Base-by-base conservation (phyloP, 2,113 vertebrate genomes). In the Cryptomyrus ogoouensis region DNA sequence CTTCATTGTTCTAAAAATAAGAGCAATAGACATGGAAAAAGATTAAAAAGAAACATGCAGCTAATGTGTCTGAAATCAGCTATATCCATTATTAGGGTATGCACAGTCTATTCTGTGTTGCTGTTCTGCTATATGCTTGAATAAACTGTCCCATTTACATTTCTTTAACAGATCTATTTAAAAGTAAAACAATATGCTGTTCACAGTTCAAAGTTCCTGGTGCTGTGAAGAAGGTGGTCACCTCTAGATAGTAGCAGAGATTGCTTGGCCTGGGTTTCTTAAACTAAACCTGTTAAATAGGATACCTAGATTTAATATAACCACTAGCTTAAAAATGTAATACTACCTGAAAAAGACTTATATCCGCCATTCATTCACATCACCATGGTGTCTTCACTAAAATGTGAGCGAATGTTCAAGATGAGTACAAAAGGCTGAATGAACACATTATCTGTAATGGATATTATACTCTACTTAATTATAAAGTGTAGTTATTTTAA, bases 181-280 rank as follows among this genome's bases (percentile, higher is more conserved):
- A 85, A 44, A 19, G 19, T 85, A 46, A 85, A 85, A 5, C 3
- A 42, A 42, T 47, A 47, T n/a, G 46, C 46, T 85, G 17, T 84
- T 24, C 42, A 47, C 10, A 49, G 42, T 85, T 49, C 46, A 49
- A 49, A 85, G 46, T 85, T n/a, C 21, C 83, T 85, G 42, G 19
- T 85, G 44, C n/a, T 46, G 46, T n/a, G 46, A 49, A 85, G 10
- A 24, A 85, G 83, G 46, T 85, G 83, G 46, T 49, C 42, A 12
- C 83, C 83, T 47, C 83, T 85, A 49, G 83, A n/a, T 85, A 46
- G 83, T 44, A 85, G 83, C 44, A 85, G 83, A 49, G 83, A 85
- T 84, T 24, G 21, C 44, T 46, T 6, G 19, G 46, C 49, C 9
- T 46, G 39, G 21, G 83, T 47, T 49, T 85, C 83, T 49, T 24